phyloP scores from a whole-genome alignment of 2,888 invertebrate genomes.

The Drosophila nr. fundita region DNA sequence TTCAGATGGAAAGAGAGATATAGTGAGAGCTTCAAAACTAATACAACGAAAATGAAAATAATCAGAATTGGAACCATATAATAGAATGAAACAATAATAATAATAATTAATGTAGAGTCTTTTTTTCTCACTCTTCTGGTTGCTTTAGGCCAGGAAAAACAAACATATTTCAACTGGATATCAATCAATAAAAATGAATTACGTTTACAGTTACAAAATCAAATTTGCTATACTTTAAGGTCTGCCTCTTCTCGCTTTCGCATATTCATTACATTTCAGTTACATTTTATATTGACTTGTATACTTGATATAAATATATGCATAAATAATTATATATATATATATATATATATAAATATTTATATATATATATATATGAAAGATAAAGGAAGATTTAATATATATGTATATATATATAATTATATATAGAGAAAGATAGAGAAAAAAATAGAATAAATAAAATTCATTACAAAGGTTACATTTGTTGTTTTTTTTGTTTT shows the following conservation, averaged over 20 bases:
- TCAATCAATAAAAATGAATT: constrained; percentile 18
- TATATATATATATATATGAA: constrained; percentile 5
- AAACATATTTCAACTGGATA: constrained; percentile 20
- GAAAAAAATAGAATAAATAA: constrained; percentile 19
- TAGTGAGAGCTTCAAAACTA: constrained; percentile 52
- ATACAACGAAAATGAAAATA: constrained; percentile 49
- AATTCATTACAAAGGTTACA: constrained; percentile 35
- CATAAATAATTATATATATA: constrained; percentile 16
- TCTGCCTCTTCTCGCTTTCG: constrained; percentile 35
- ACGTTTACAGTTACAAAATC: constrained; percentile 37
- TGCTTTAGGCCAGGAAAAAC: constrained; percentile 1
- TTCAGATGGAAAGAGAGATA: constrained; percentile 28
- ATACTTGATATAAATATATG: constrained; percentile 8
- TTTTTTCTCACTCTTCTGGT: constrained; percentile 30
- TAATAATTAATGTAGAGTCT: constrained; percentile 36
- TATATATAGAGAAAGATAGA: constrained; percentile 12
- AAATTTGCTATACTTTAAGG: constrained; percentile 35
- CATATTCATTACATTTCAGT: constrained; percentile 2
- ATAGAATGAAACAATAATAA: constrained; percentile 23
- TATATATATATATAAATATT: constrained; percentile 1
- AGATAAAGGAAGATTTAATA: constrained; percentile 6
- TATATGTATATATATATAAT: constrained; percentile 9
- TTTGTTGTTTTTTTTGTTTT: background rate
- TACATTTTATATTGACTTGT: constrained; percentile 10
- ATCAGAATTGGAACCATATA: constrained; percentile 22